A percentile compares a stretch with the other conserved stretches of the same genome.
Evolutionary conservation across 2,797 vertebrate genomes (phyloP).

Genomic region (Centroberyx gerrardi): DNA sequence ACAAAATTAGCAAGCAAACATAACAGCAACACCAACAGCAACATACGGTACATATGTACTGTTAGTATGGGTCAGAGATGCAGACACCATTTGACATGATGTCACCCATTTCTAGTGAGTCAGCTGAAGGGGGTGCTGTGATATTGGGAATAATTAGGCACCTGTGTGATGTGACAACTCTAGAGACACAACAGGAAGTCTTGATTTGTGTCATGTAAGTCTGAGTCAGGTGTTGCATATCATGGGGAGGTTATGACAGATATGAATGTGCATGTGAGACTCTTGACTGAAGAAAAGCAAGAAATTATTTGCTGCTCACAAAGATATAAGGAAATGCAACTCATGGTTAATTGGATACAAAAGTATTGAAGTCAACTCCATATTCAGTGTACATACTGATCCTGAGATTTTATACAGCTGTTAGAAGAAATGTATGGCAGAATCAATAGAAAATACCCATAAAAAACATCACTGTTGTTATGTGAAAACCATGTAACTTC

Average conservation of each 20-base stretch:
- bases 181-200: constrained; percentile 9
- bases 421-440: neutral
- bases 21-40: constrained; percentile 1
- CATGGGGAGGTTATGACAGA: neutral
- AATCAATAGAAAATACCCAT: neutral
- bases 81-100: constrained; percentile 1
- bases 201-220: constrained; percentile 1
- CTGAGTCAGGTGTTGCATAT: constrained; percentile 20
- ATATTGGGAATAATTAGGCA: constrained; percentile 49
- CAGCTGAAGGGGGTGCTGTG: constrained; percentile 53
- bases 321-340: too few relatives aligned
- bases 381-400: constrained; percentile 13
- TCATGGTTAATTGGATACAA: neutral
- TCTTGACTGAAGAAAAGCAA: neutral
- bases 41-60: neutral
- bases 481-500: too few relatives aligned
- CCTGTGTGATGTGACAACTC: constrained; percentile 1
- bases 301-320: too few relatives aligned
- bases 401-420: neutral
- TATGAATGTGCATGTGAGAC: neutral
- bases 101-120: constrained; percentile 34
- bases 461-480: neutral
- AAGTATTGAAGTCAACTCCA: constrained; percentile 11
- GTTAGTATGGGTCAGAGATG: constrained; percentile 1
- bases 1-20: neutral